phyloP scores from a whole-genome alignment of 2,888 invertebrate genomes.

The Mesochorus sp. region DNA sequence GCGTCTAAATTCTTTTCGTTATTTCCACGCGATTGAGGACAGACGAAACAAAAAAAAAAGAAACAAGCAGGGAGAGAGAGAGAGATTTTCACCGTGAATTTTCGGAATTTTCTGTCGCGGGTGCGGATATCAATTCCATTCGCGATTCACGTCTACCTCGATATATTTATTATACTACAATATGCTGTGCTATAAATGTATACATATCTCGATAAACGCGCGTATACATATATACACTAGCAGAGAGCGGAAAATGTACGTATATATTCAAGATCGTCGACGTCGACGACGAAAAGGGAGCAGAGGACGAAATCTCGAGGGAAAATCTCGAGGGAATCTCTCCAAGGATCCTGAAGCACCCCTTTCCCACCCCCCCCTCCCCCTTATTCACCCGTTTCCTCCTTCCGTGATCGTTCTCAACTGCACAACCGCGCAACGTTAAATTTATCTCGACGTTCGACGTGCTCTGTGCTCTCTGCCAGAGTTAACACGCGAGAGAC shows the following conservation, averaged over 20 bases:
- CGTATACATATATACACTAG: not conserved
- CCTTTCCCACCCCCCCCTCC: not conserved
- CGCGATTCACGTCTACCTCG: constrained; percentile 38
- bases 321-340: constrained; percentile 54
- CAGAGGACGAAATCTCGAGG: constrained; percentile 46
- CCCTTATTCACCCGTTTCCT: no score
- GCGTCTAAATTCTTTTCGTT: no score
- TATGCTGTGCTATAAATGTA: constrained; percentile 3
- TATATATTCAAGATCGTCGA: constrained; percentile 9
- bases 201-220: no score
- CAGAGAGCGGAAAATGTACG: constrained; percentile 31
- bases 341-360: constrained; percentile 32
- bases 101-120: constrained; percentile 46
- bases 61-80: no score
- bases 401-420: not conserved
- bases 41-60: no score
- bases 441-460: constrained; percentile 51
- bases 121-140: constrained; percentile 51
- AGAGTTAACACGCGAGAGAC: constrained; percentile 18
- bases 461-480: constrained; percentile 10
- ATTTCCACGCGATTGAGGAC: no score
- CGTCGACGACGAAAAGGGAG: not conserved
- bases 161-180: constrained; percentile 46
- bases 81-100: constrained; percentile 38
- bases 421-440: constrained; percentile 21